These are phyloP conservation scores for Diacarnus erythraeanus DNA, from an alignment of 37 sponge, comb jelly and placozoan genomes.

Conservation along the genomic window DNA sequence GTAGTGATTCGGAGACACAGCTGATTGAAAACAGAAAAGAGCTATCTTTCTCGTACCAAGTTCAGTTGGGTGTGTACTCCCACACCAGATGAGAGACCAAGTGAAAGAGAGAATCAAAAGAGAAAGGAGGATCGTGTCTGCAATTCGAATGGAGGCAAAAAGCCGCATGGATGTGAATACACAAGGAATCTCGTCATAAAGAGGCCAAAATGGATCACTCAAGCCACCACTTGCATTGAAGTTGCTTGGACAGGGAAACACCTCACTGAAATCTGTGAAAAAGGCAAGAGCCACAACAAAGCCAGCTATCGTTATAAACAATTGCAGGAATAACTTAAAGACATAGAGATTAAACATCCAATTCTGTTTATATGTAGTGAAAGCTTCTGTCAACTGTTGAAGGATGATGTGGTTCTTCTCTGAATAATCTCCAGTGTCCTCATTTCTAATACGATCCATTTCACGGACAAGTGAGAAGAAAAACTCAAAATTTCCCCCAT, in stretches of 20 bases:
- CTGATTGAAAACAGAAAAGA: constrained; percentile 39
- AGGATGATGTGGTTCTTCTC: constrained; percentile 33
- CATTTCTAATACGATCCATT: constrained; percentile 57
- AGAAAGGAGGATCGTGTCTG: constrained; percentile 47
- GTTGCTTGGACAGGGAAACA: constrained; percentile 49
- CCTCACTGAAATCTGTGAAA: constrained; percentile 44
- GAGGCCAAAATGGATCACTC: constrained; percentile 22
- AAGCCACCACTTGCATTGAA: neutral
- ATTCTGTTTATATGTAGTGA: constrained; percentile 46
- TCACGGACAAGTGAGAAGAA: constrained; percentile 37
- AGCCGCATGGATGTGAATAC: constrained; percentile 62
- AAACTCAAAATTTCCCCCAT: constrained; percentile 51
- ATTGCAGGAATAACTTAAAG: constrained; percentile 33
- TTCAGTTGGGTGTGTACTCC: constrained; percentile 32
- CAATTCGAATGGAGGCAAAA: constrained; percentile 38
- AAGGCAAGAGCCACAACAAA: constrained; percentile 1
- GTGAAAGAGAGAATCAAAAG: constrained; percentile 25
- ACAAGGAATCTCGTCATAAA: constrained; percentile 32
- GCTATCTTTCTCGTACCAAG: constrained; percentile 44
- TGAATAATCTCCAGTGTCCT: constrained; percentile 45
- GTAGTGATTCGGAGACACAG: constrained; percentile 35
- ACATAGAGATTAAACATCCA: constrained; percentile 37
- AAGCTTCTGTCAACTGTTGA: constrained; percentile 29
- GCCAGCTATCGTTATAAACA: constrained; percentile 15
- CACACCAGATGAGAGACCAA: constrained; percentile 58